Conservation (phyloP, 2,797 vertebrate species). For the Synanceia verrucosa region DNA sequence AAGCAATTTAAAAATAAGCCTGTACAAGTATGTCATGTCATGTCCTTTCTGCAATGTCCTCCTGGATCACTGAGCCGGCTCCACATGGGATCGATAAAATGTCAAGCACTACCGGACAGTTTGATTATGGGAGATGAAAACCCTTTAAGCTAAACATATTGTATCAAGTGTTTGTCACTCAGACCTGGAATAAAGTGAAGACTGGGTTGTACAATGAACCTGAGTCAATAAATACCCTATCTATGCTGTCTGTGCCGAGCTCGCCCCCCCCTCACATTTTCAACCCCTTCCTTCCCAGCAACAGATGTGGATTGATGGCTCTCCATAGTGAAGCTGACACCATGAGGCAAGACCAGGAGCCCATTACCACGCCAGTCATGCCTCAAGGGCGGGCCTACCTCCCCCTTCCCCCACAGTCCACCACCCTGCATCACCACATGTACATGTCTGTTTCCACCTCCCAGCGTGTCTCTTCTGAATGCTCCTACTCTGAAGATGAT, state of each 20-base stretch:
- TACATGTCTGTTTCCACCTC: constrained; percentile 13
- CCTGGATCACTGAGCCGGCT: constrained; percentile 12
- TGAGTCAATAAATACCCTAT: constrained; percentile 3
- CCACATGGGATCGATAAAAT: constrained; percentile 10
- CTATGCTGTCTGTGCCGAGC: neutral
- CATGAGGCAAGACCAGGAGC: constrained; percentile 36
- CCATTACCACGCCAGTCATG: constrained; percentile 72
- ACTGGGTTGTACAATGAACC: constrained; percentile 13
- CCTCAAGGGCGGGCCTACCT: constrained; percentile 64
- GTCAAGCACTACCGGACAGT: neutral
- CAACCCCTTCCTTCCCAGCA: constrained; percentile 14
- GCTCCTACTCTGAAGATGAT: neutral
- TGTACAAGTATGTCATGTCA: constrained; percentile 11
- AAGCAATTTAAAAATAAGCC: neutral
- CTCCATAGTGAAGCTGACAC: constrained; percentile 40
- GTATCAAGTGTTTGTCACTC: constrained; percentile 5
- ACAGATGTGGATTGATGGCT: constrained; percentile 53
- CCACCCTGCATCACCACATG: constrained; percentile 18
- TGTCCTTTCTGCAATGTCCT: constrained; percentile 23
- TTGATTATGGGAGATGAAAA: constrained; percentile 18
- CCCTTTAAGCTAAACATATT: neutral
- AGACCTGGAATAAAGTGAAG: constrained; percentile 13
- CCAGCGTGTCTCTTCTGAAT: neutral
- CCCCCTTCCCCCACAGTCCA: constrained; percentile 23
- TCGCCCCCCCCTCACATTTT: neutral